These are phyloP conservation scores for Diadophis punctatus DNA, from an alignment of 2,113 vertebrate species.

Conservation along the genomic window DNA sequence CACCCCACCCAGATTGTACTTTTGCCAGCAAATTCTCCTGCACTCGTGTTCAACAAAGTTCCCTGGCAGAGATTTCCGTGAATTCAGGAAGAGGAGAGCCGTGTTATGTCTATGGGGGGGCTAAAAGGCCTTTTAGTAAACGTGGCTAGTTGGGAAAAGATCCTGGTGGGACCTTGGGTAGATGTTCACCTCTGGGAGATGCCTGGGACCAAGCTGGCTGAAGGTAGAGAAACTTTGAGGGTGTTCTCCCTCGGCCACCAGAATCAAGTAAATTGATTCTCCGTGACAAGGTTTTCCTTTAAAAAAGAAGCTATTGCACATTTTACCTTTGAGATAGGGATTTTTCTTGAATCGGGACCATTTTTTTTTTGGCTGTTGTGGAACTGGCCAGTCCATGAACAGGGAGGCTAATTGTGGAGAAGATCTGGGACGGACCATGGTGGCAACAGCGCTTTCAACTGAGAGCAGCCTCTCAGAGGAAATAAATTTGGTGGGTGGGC, in stretches of 20 bases:
- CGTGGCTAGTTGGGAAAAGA: not conserved
- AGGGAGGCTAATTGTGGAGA: no score
- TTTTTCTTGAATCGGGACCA: not conserved
- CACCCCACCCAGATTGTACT: no score
- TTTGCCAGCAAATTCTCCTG: not conserved
- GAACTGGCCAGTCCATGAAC: not conserved
- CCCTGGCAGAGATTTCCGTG: not conserved
- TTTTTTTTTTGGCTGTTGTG: not conserved
- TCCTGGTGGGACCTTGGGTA: not conserved
- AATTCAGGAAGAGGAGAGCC: not conserved
- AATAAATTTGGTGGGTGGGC: not conserved
- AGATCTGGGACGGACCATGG: not conserved
- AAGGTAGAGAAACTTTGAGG: not conserved
- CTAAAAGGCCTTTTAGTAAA: not conserved
- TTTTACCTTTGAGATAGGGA: not conserved
- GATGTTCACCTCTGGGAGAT: not conserved
- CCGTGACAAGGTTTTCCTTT: not conserved
- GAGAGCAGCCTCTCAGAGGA: fast-evolving
- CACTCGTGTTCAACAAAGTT: not conserved
- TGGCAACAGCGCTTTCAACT: not conserved
- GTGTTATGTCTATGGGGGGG: not conserved
- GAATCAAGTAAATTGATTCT: not conserved
- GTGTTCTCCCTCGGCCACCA: not conserved
- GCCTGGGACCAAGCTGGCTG: not conserved
- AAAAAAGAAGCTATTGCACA: not conserved